These are phyloP conservation scores for Rhinogobius similis DNA, from an alignment of 2,113 vertebrate species.

Conservation along the genomic window DNA sequence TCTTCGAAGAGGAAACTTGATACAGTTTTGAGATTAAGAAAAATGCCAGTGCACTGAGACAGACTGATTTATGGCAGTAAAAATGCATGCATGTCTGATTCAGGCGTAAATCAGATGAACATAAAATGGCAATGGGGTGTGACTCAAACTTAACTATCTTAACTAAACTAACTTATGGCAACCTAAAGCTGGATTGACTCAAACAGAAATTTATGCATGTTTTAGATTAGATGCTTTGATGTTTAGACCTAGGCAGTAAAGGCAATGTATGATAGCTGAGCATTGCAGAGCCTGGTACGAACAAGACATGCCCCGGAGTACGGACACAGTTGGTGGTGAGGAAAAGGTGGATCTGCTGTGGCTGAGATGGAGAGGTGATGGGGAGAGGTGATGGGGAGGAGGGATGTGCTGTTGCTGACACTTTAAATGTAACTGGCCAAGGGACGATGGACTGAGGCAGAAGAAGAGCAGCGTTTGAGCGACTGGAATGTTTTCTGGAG, in stretches of 20 bases:
- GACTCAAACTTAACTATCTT: background rate
- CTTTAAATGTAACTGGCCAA: background rate
- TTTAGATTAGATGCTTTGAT: background rate
- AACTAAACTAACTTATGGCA: background rate
- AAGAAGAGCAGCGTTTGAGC: background rate
- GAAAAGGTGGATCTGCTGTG: background rate
- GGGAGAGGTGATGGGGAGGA: background rate
- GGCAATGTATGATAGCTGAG: background rate
- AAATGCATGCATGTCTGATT: no score
- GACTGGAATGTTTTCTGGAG: background rate
- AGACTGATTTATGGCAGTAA: no score
- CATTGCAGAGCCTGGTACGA: background rate
- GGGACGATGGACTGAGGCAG: background rate
- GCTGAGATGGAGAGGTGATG: background rate
- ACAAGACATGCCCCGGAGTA: background rate
- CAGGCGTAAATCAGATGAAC: background rate
- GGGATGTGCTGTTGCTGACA: background rate
- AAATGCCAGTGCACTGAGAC: constrained; percentile 2
- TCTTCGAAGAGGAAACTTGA: constrained; percentile 15
- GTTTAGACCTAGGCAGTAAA: background rate
- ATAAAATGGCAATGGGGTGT: background rate
- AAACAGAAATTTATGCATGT: background rate
- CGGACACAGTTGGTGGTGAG: background rate
- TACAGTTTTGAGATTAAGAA: constrained; percentile 37
- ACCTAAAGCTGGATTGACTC: background rate